Base-by-base conservation (phyloP, 92 coral and sea anemone species). In the Umimayanthus chanpuru region DNA sequence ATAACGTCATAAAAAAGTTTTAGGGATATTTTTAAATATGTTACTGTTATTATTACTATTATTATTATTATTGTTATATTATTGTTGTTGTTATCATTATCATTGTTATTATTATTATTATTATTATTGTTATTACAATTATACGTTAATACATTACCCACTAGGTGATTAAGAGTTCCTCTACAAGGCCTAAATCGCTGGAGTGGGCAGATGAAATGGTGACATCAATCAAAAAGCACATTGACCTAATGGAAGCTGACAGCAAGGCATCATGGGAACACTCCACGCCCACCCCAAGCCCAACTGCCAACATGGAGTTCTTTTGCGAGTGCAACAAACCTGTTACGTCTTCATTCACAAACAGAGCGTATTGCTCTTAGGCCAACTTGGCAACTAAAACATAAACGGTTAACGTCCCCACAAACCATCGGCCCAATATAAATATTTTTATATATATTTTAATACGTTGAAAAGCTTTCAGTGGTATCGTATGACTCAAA, bases 121-220 rank as follows among this genome's bases (percentile, higher is more conserved):
- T 55, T 55, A 55, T 55, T 55, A 55, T 55, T 4, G 4, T 55
- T 55, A 55, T 55, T 55, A 55, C 9, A 1, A 56, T 56, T 56
- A 56, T 26, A 14, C 50, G 41, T 20, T 32, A 53, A 36, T n/a
- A n/a, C 65, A 30, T 8, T 23, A 43, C 30, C 20, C 21, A 58
- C 76, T 40, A 94, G 98, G 93, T 91, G 25, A 89, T 94, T 44
- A 92, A 88, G 80, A 85, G 88, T 77, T 91, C 89, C 6, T 88
- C 98, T 47, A 89, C 80, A 39, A 85, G 86, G 41, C 93, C 98
- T 21, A 92, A 85, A 40, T 75, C 88, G 2, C 80, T 94, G 49
- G 79, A 83, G 49, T 94, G 98, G 98, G 95, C 95, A 6, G 93
- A 91, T 66, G 91, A 91, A 14, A 91, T 93, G 71, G 89, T 93